Conservation (phyloP, 2,888 invertebrate species). For the Itoplectis maculator region DNA sequence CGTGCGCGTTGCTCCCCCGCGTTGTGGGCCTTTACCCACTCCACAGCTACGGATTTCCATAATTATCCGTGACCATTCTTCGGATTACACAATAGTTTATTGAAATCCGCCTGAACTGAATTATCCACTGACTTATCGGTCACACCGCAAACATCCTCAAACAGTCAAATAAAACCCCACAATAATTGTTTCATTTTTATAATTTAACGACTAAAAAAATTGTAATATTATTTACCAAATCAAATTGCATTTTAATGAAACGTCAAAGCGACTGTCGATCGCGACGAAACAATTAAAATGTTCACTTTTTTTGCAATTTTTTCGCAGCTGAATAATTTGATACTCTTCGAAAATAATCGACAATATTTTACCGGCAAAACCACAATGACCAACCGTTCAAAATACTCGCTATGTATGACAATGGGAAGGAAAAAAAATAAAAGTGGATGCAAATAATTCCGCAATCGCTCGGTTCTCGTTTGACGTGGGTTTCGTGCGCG, state of each 20-base stretch:
- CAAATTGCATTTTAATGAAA: too few relatives aligned
- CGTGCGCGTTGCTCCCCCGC: constrained; percentile 34
- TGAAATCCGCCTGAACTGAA: constrained; percentile 59
- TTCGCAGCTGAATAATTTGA: too few relatives aligned
- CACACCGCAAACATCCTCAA: background rate
- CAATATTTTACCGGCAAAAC: background rate
- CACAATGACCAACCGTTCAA: background rate
- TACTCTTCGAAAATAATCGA: background rate
- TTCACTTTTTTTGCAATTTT: too few relatives aligned
- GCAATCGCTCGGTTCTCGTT: constrained; percentile 58
- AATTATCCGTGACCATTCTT: constrained; percentile 66
- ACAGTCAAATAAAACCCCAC: constrained; percentile 16
- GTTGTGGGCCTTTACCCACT: constrained; percentile 18
- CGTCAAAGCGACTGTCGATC: too few relatives aligned
- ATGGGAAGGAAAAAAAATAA: background rate
- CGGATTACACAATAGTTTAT: constrained; percentile 63
- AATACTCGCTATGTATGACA: background rate
- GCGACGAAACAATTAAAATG: too few relatives aligned
- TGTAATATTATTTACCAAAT: too few relatives aligned
- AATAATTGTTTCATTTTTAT: too few relatives aligned
- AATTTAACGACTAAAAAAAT: too few relatives aligned
- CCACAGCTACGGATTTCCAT: constrained; percentile 54
- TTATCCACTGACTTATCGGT: constrained; percentile 40
- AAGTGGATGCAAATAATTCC: constrained; percentile 2
- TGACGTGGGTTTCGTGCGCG: constrained; percentile 8